phyloP scores from a whole-genome alignment of 1,140 invertebrate species.

The Temnothorax nylanderi region DNA sequence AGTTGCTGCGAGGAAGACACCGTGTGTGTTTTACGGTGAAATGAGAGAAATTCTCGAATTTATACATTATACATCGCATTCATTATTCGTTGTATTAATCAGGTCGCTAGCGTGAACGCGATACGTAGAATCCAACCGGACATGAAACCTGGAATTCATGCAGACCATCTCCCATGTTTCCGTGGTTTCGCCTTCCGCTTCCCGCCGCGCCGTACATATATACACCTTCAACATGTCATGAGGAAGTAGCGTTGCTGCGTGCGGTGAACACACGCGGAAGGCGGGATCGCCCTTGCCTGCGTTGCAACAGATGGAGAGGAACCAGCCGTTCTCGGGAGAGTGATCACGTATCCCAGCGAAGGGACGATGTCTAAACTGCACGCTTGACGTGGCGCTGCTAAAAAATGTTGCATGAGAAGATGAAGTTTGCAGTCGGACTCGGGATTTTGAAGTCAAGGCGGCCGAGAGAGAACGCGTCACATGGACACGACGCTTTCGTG shows the following conservation, averaged over 20 bases:
- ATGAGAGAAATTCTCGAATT: slow-evolving; percentile 16
- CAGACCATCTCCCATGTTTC: slow-evolving; percentile 43
- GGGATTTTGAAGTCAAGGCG: background rate
- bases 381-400: slow-evolving; percentile 21
- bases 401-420: slow-evolving; percentile 47
- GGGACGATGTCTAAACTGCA: slow-evolving; percentile 27
- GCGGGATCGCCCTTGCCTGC: background rate
- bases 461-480: background rate
- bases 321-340: slow-evolving; percentile 50
- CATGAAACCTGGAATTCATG: slow-evolving; percentile 37
- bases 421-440: slow-evolving; percentile 3
- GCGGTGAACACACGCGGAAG: slow-evolving; percentile 15
- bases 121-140: slow-evolving; percentile 4
- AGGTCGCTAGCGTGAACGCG: slow-evolving; percentile 12
- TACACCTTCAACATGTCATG: slow-evolving; percentile 44
- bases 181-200: slow-evolving; percentile 36
- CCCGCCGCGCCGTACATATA: background rate
- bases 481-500: background rate
- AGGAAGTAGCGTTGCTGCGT: slow-evolving; percentile 40
- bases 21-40: background rate
- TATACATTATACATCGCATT: slow-evolving; percentile 4
- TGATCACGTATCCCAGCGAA: slow-evolving; percentile 32
- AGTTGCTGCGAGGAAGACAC: background rate
- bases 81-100: slow-evolving; percentile 52
- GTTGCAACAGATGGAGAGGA: slow-evolving; percentile 54